Conservation (phyloP, 2,113 vertebrate species). For the Trichechus manatus region DNA sequence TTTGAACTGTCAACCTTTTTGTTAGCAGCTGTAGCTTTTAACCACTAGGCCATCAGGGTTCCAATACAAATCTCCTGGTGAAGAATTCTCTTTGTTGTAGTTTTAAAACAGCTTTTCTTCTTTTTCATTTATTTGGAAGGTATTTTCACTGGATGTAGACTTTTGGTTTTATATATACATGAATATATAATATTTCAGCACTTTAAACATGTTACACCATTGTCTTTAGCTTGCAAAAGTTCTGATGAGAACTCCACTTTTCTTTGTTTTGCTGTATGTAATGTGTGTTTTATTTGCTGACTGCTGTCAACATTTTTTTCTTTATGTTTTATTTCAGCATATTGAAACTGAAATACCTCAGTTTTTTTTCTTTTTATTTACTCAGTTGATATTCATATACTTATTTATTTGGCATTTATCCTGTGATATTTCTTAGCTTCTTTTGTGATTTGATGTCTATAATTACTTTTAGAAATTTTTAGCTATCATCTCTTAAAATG, state of each 20-base stretch:
- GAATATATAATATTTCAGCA: background rate
- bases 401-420: constrained; percentile 8
- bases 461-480: background rate
- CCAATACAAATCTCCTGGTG: no score
- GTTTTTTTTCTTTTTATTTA: background rate
- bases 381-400: background rate
- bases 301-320: background rate
- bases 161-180: no score
- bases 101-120: no score
- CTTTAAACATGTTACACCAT: background rate
- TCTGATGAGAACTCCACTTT: background rate
- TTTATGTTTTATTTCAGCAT: background rate
- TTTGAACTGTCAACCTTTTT: no score
- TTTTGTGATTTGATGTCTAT: background rate
- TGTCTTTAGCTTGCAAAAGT: background rate
- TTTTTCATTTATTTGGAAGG: no score
- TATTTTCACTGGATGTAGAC: no score
- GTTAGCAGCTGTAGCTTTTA: no score
- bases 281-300: background rate
- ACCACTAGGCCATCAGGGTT: no score
- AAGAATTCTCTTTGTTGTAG: no score
- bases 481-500: no score
- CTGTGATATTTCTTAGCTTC: background rate
- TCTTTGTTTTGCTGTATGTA: background rate
- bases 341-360: background rate